Base-by-base conservation (phyloP, 2,113 vertebrate genomes). In the Eudyptes chrysolophus region DNA sequence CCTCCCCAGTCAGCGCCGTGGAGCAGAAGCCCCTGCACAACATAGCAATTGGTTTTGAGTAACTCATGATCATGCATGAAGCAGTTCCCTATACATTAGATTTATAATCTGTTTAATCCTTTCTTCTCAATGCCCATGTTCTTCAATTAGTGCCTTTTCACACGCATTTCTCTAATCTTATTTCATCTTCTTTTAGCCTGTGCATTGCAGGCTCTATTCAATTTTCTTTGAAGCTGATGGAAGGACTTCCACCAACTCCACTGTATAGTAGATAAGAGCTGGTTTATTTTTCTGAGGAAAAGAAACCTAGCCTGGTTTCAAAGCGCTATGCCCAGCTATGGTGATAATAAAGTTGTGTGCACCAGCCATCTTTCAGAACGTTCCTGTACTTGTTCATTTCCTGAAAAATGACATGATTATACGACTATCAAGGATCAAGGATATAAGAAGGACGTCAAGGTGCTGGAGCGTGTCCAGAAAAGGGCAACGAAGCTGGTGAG, bases 101-200 rank as follows among this genome's bases (percentile, higher is more conserved):
- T 72, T 76, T 89, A 57, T 89, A 95, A 94, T 71, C 65, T 95
- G 29, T 49, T 94, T 87, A 95, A 94, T 91, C 69, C 84, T 89
- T 92, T 81, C 52, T 91, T 92, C 91, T 94, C 49, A 38, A 6
- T 27, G n/a, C 7, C 58, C 25, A 52, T 89, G 52, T 84, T 79
- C 72, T 87, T 92, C 91, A 96, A 5, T 94, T 89, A 96, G 65
- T 76, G 69, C 65, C n/a, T 95, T 89, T 94, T 94, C 89, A 84
- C 89, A 89, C 0, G 4, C 25, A 40, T 74, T 84, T 82, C 68
- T 90, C 60, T 96, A 58, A 87, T 87, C 60, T 94, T 79, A 57
- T 90, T 96, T 96, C 60, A 84, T 72, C 77, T 82, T 84, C 48
- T 44, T 68, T 3, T 42, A 84, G 69, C 44, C 40, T 79, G 74